phyloP scores from a whole-genome alignment of 2,113 vertebrate genomes.

The Oplegnathus fasciatus region DNA sequence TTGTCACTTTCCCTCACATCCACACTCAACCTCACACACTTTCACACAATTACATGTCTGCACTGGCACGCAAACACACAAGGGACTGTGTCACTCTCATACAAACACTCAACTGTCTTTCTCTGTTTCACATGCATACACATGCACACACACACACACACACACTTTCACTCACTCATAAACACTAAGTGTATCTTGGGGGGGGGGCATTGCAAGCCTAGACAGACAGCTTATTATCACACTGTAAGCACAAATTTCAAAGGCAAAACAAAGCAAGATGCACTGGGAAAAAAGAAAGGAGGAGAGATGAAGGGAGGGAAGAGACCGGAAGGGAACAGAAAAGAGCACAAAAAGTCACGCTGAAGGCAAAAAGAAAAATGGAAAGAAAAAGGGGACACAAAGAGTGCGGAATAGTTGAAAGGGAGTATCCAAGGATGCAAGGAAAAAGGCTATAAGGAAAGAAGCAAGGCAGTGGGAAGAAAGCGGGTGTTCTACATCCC shows the following conservation, averaged over 20 bases:
- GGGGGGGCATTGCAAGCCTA: slow-evolving; percentile 18
- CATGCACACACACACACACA: not conserved
- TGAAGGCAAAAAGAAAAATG: not conserved
- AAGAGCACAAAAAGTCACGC: not conserved
- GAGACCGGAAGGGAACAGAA: slow-evolving; percentile 1
- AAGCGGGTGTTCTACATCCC: slow-evolving; percentile 2
- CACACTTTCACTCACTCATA: not conserved
- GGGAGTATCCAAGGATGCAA: not conserved
- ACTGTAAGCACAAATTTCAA: slow-evolving; percentile 55
- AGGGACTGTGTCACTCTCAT: slow-evolving; percentile 17
- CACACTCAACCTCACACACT: slow-evolving; percentile 38
- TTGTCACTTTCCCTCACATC: slow-evolving; percentile 39
- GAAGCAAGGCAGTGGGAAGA: not conserved
- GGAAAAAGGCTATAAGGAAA: not conserved
- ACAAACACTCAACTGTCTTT: slow-evolving; percentile 29
- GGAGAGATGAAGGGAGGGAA: slow-evolving; percentile 7
- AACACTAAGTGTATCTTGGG: slow-evolving; percentile 28
- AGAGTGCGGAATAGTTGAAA: not conserved
- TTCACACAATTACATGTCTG: slow-evolving; percentile 35
- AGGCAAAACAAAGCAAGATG: slow-evolving; percentile 51
- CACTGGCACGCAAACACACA: slow-evolving; percentile 6
- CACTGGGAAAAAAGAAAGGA: not conserved
- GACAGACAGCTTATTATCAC: slow-evolving; percentile 65
- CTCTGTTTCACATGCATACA: not conserved
- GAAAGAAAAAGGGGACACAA: not conserved